These are phyloP conservation scores for Knipowitschia caucasica DNA, from an alignment of 2,797 vertebrate genomes.

Conservation along the genomic window DNA sequence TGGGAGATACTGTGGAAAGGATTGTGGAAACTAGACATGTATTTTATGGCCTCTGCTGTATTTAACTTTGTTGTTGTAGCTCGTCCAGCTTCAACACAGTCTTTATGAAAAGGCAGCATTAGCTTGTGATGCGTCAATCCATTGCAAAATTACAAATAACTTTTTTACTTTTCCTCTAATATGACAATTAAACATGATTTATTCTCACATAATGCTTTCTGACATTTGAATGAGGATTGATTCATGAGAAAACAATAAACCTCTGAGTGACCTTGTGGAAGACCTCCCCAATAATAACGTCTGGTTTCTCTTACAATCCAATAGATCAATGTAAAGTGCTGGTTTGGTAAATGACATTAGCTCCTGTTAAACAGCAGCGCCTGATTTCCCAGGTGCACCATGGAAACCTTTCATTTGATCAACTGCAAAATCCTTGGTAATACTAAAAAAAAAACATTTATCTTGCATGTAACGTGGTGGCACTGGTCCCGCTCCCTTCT, in stretches of 20 bases:
- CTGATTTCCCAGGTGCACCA: slow-evolving; percentile 43
- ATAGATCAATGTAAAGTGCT: slow-evolving; percentile 19
- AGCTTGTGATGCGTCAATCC: too few relatives aligned
- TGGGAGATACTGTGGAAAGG: slow-evolving; percentile 36
- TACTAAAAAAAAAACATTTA: too few relatives aligned
- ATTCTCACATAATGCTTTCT: background rate
- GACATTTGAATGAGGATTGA: background rate
- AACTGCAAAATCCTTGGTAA: background rate
- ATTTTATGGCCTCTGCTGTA: slow-evolving; percentile 21
- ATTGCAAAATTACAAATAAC: too few relatives aligned
- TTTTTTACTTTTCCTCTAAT: background rate
- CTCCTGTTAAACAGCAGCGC: slow-evolving; percentile 30
- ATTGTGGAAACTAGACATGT: slow-evolving; percentile 32
- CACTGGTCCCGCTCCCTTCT: too few relatives aligned
- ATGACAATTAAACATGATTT: background rate
- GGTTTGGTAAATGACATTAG: slow-evolving; percentile 29
- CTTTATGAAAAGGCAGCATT: too few relatives aligned
- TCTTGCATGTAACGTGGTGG: too few relatives aligned
- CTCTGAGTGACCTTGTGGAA: slow-evolving; percentile 21
- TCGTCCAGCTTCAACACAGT: too few relatives aligned
- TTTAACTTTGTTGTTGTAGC: too few relatives aligned
- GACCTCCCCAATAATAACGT: slow-evolving; percentile 29
- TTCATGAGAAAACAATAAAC: slow-evolving; percentile 4
- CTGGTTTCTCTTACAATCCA: slow-evolving; percentile 26
- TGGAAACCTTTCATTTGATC: slow-evolving; percentile 1